Evolutionary conservation across 1,140 invertebrate species (phyloP).

Genomic region (Drosophila rhopaloa): DNA sequence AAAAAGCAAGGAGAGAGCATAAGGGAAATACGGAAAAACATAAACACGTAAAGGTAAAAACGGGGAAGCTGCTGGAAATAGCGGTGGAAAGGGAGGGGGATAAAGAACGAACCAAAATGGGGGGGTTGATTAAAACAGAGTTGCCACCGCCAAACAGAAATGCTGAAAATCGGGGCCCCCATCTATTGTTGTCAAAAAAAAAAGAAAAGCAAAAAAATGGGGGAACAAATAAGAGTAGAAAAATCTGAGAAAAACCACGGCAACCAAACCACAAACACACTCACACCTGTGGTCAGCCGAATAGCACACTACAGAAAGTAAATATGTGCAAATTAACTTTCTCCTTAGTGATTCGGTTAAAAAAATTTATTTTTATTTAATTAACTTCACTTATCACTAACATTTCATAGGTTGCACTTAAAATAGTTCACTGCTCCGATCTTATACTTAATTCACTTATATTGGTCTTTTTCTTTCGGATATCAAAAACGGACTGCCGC

Average conservation of each 20-base stretch:
- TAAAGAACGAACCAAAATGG: not conserved
- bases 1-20: conserved; percentile 29
- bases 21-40: conserved; percentile 74
- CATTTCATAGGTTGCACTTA: too few relatives aligned
- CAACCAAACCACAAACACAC: conserved; percentile 25
- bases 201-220: not conserved
- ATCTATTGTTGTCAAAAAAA: conserved; percentile 18
- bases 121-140: conserved; percentile 38
- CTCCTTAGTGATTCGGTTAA: too few relatives aligned
- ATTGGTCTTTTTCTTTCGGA: too few relatives aligned
- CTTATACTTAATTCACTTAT: too few relatives aligned
- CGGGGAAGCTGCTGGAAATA: conserved; percentile 72
- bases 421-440: too few relatives aligned
- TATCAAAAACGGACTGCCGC: too few relatives aligned
- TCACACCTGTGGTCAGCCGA: conserved; percentile 24
- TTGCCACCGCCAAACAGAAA: conserved; percentile 16
- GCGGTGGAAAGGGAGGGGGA: conserved; percentile 16
- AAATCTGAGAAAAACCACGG: conserved; percentile 9
- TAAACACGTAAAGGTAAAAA: conserved; percentile 76
- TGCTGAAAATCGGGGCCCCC: conserved; percentile 24
- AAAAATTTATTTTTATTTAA: too few relatives aligned
- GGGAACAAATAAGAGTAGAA: conserved; percentile 9
- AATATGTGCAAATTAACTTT: too few relatives aligned
- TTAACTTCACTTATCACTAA: too few relatives aligned
- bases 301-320: conserved; percentile 24